A percentile compares a stretch with the other conserved stretches of the same genome.
Conservation (phyloP, 2,888 invertebrate species). For the Ellobium chinense region DNA sequence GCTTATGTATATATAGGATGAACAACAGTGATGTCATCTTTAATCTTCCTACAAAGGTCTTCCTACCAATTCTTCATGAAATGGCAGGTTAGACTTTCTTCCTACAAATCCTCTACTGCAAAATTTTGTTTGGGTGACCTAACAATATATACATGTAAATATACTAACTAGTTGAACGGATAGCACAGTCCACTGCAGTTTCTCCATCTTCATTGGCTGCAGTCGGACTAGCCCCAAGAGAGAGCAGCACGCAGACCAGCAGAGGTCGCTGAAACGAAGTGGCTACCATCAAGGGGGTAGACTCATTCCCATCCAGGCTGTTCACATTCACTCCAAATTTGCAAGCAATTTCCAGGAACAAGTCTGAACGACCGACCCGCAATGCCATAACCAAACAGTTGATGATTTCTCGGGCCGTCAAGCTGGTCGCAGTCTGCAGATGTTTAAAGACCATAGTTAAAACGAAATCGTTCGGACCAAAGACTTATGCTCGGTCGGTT, state of each 20-base stretch:
- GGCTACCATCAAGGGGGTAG: background rate
- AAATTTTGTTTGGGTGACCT: no score
- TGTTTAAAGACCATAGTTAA: no score
- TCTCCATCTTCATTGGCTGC: background rate
- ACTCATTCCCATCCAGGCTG: background rate
- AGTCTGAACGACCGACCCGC: background rate
- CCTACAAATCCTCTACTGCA: no score
- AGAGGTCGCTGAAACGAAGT: background rate
- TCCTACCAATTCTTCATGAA: no score
- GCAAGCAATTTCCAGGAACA: background rate
- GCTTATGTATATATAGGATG: no score
- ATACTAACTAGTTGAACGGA: background rate
- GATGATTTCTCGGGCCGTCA: background rate
- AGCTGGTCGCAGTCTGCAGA: background rate
- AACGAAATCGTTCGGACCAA: no score
- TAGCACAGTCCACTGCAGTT: background rate
- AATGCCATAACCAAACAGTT: background rate
- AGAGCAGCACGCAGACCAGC: background rate
- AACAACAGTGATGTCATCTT: no score
- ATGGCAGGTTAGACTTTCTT: no score
- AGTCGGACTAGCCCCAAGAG: background rate
- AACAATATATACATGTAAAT: background rate
- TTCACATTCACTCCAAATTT: background rate
- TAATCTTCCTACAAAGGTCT: no score
- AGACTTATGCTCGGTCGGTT: no score